A percentile compares a stretch with the other conserved stretches of the same genome.
Evolutionary conservation across 2,797 vertebrate species (phyloP).

Genomic region (Spinus pinus): DNA sequence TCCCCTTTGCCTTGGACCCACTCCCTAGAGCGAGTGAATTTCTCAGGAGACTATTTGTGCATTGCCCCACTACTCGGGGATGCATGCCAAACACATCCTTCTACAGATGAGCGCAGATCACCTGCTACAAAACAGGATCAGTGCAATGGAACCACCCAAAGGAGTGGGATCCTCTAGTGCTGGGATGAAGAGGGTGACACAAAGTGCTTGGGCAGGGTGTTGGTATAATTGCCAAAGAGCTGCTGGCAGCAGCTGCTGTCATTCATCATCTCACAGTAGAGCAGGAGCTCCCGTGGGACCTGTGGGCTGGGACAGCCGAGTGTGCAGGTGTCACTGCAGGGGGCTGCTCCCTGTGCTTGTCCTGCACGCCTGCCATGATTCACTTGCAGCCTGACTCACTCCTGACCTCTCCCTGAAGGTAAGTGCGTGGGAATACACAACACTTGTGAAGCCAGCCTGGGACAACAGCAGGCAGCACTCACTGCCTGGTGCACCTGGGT

Average conservation of each 20-base stretch:
- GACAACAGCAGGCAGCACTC: neutral
- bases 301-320: accelerated
- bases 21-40: neutral
- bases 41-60: neutral
- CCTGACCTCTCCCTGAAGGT: neutral
- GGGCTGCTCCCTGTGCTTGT: neutral
- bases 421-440: neutral
- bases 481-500: neutral
- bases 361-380: accelerated
- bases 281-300: neutral
- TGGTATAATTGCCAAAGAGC: neutral
- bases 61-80: neutral
- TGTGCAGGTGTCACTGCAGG: neutral
- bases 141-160: neutral
- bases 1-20: neutral
- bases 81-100: neutral
- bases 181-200: neutral
- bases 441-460: accelerated
- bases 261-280: neutral
- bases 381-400: neutral
- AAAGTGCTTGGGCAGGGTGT: neutral
- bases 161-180: neutral
- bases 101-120: neutral
- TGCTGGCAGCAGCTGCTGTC: neutral
- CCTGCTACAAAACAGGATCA: neutral